Base-by-base conservation (phyloP, 2,888 invertebrate genomes). In the Limenitis camilla region DNA sequence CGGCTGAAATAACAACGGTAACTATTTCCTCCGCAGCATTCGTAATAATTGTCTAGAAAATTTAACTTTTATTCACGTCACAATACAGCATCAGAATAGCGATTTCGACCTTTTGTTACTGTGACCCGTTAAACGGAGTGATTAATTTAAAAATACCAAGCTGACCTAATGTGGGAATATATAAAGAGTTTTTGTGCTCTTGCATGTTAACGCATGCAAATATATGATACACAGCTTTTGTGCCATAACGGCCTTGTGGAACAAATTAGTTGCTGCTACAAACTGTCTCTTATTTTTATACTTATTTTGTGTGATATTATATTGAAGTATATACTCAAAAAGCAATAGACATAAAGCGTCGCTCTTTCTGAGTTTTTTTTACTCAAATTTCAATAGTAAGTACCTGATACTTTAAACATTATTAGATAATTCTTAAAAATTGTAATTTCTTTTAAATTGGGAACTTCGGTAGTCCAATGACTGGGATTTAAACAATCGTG, bases 121-220 rank as follows among this genome's bases (percentile, higher is more conserved):
- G 43, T 48, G 52, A 45, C 52, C 55, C 30, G 55, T 10, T 55
- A 52, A 52, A 45, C 36, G 47, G 27, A 19, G 52, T 45, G 27
- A 52, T 55, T 52, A 48, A 55, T 48, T 55, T 52, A 52, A 49
- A 52, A 52, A 51, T 39, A 45, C 40, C 40, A 39, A 53, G 41
- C 30, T 48, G 40, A 48, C 48, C 50, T 51, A 51, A 50, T 44
- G 46, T 42, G 45, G 11, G 41, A 33, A 41, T 33, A 33, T 48
- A 49, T 28, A 28, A 33, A 8, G 38, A n/a, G 40, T 45, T 49
- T 52, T 52, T 46, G 40, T 58, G 44, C 28, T 50, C 38, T 47
- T 48, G 44, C 49, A 53, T 36, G 52, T 44, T 41, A 32, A 49
- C 40, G 38, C 33, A 47, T 54, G 50, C 39, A 29, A 44, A 50